These are phyloP conservation scores for Xiphophorus birchmanni DNA, from an alignment of 2,797 vertebrate species.

Conservation along the genomic window DNA sequence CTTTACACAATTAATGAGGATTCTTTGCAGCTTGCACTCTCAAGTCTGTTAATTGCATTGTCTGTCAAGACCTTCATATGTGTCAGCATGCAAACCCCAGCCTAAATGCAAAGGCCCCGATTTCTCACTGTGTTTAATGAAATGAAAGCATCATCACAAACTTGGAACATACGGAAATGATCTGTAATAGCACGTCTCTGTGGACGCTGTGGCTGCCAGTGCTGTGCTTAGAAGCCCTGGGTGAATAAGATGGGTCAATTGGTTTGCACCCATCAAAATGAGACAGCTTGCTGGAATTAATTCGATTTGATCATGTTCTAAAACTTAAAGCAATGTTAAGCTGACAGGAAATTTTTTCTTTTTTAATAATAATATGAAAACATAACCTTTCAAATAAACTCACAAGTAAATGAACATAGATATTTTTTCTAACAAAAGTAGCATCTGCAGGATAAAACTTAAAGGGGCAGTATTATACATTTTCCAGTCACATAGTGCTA, in stretches of 20 bases:
- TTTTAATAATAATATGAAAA: not conserved
- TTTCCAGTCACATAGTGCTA: no score
- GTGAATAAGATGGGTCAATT: slow-evolving; percentile 23
- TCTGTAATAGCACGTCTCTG: slow-evolving; percentile 15
- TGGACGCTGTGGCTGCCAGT: slow-evolving; percentile 17
- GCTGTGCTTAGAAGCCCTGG: slow-evolving; percentile 6
- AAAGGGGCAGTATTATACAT: no score
- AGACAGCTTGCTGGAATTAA: slow-evolving; percentile 29
- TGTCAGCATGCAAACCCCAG: slow-evolving; percentile 26
- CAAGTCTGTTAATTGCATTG: slow-evolving; percentile 56
- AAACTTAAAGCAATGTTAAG: not conserved
- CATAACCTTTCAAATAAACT: no score
- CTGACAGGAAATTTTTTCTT: not conserved
- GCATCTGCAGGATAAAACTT: not conserved
- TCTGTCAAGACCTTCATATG: slow-evolving; percentile 39
- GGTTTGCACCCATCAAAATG: slow-evolving; percentile 29
- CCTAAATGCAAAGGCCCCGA: slow-evolving; percentile 21
- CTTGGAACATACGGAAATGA: slow-evolving; percentile 15
- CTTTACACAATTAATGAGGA: slow-evolving; percentile 82
- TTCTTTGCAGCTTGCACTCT: slow-evolving; percentile 63
- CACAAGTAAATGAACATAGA: no score
- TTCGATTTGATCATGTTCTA: not conserved
- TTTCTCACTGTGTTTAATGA: slow-evolving; percentile 24
- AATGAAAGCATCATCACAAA: slow-evolving; percentile 32
- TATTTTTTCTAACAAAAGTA: not conserved